Base-by-base conservation (phyloP, 2,113 vertebrate genomes). In the Prionailurus bengalensis region DNA sequence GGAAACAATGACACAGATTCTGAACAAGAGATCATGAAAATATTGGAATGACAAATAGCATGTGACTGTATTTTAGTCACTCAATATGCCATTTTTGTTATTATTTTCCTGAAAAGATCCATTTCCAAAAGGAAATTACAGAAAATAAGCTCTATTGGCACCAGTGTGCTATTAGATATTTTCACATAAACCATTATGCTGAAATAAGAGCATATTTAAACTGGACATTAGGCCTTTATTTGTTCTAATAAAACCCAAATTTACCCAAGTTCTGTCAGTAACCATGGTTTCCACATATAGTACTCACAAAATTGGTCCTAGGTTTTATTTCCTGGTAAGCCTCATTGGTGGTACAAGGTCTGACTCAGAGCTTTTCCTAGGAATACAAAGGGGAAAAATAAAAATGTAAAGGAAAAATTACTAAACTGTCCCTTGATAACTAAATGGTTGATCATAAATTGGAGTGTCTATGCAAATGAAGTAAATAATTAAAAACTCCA, bases 401-500 rank as follows among this genome's bases (percentile, higher is more conserved):
- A 98, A 98, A 99, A 97, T 58, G 45, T 94, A 97, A 97, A 98
- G 98, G 96, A 98, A 98, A 98, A 98, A 98, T 98, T 97, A 89
- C 98, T 98, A 98, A 99, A 98, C 98, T 98, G 97, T 99, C 98
- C 98, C 98, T 97, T 98, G 98, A 98, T 98, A 99, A 98, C 98
- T 97, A 98, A 99, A 98, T 97, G 97, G 98, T 98, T 97, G 98
- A 98, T 99, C 99, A 98, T 99, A 99, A 99, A 99, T 99, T 98
- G 98, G 97, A 99, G 97, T 98, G 98, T 98, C 98, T 99, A 99
- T 99, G 99, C 98, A 99, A 99, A 99, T 99, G 99, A 99, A 99
- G 98, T 99, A 99, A 99, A 99, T 99, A 99, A 99, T 99, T 99
- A 99, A 99, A 99, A 99, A 93, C 98, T 98, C 98, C 98, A 98